phyloP scores from a whole-genome alignment of 2,797 vertebrate genomes.

The Silurus aristotelis region DNA sequence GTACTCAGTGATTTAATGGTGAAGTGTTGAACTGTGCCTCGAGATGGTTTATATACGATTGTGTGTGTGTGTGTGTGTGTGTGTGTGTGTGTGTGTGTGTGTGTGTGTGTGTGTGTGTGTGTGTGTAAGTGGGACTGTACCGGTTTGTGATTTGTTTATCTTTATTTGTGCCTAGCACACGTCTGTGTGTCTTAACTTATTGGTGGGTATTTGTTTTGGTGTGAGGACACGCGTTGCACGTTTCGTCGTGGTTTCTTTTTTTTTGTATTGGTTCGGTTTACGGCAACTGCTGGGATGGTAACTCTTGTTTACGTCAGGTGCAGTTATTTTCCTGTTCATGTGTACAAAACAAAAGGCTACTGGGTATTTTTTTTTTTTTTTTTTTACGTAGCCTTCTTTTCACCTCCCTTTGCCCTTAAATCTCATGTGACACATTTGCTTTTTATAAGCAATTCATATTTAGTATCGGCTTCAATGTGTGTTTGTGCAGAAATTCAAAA shows the following conservation, averaged over 20 bases:
- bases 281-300: background rate
- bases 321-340: background rate
- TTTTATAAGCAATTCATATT: conserved; percentile 6
- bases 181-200: conserved; percentile 74
- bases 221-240: conserved; percentile 44
- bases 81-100: conserved; percentile 23
- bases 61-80: conserved; percentile 34
- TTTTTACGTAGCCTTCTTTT: background rate
- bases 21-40: conserved; percentile 34
- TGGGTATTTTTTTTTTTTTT: background rate
- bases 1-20: conserved; percentile 48
- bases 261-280: conserved; percentile 36
- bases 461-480: background rate
- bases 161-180: conserved; percentile 65
- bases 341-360: conserved; percentile 31
- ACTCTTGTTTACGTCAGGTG: background rate
- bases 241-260: conserved; percentile 47
- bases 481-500: conserved; percentile 15
- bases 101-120: conserved; percentile 44
- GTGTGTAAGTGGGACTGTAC: conserved; percentile 43
- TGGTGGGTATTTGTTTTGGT: conserved; percentile 59
- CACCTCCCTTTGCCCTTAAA: conserved; percentile 13
- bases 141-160: conserved; percentile 54
- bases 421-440: conserved; percentile 1
- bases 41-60: conserved; percentile 42